A percentile compares a stretch with the other conserved stretches of the same genome.
These are phyloP conservation scores for Drymodes brunneopygia DNA, from an alignment of 2,113 vertebrate species.

Conservation along the genomic window DNA sequence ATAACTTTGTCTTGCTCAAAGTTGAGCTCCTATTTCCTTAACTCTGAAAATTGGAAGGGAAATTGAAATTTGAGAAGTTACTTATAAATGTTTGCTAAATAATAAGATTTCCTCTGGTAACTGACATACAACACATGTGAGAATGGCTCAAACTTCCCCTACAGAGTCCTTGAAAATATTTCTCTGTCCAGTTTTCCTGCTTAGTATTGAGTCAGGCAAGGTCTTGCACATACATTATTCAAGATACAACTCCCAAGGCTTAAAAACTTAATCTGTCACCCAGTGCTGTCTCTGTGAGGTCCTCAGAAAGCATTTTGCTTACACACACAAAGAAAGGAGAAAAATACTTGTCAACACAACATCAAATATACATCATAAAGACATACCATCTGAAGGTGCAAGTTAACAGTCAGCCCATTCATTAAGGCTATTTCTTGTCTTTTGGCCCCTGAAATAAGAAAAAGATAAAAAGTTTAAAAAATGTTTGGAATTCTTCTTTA, in stretches of 20 bases:
- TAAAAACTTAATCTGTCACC: neutral
- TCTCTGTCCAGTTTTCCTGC: neutral
- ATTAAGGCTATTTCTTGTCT: conserved; percentile 82
- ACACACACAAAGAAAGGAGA: neutral
- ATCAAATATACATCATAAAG: neutral
- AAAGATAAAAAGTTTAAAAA: neutral
- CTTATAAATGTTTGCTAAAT: neutral
- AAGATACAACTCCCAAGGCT: neutral
- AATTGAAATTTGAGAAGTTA: neutral
- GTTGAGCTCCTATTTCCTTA: neutral
- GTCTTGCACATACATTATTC: neutral
- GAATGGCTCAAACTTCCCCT: neutral
- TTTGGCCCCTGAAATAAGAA: conserved; percentile 71
- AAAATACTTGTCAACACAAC: neutral
- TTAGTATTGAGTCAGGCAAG: neutral
- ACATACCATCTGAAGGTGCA: conserved; percentile 90
- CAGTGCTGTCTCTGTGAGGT: neutral
- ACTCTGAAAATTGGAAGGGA: neutral
- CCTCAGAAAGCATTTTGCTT: conserved; percentile 1
- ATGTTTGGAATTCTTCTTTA: neutral
- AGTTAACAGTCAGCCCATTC: conserved; percentile 92
- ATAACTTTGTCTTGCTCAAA: neutral
- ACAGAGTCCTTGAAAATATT: neutral
- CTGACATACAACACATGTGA: rapidly evolving
- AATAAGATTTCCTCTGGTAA: neutral